Evolutionary conservation across 1,140 invertebrate genomes (phyloP), one percentile per base, ranked within the genome.

Genomic region (Papilio polyxenes): DNA sequence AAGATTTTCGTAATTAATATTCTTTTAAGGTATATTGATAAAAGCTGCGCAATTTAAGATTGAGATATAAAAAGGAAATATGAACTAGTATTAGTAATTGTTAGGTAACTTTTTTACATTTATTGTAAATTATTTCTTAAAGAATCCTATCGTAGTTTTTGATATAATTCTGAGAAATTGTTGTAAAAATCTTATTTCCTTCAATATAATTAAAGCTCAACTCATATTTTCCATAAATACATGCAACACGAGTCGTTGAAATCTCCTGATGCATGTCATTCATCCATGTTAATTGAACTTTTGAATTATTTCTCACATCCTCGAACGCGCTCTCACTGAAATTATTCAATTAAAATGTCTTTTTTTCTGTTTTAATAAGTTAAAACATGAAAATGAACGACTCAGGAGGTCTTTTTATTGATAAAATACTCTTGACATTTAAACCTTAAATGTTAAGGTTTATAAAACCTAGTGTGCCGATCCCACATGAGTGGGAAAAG

Each of bases 221-320:
- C 13, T 69, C 6, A 65, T 31, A 15, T 69, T 69, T 69, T 40
- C 6, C 65, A 72, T n/a, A n/a, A n/a, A n/a, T 37, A 37, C 13
- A 72, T 72, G 17, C 31, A 13, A 72, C 13, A 13, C 11, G 31
- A 72, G 65, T 72, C 7, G 23, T 72, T 72, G 65, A 72, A 37
- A 37, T 37, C 31, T 72, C 65, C 65, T 37, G 62, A 65, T 65
- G 23, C 23, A 23, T 5, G 65, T 72, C 65, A 72, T 72, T 72
- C 65, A 72, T 37, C 65, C 65, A 6, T 40, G 65, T 40, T 72
- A 72, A 72, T 72, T 72, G 65, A 72, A 72, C 23, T 72, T 72
- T 72, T 72, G 65, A 72, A 37, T 72, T 37, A 37, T 72, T 72
- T 40, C 31, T 72, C 23, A 72, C 65, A 37, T 72, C 23, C 40